Evolutionary conservation across 2,888 invertebrate species (phyloP), one percentile per base, ranked within the genome.

Genomic region (Nebria brevicollis): DNA sequence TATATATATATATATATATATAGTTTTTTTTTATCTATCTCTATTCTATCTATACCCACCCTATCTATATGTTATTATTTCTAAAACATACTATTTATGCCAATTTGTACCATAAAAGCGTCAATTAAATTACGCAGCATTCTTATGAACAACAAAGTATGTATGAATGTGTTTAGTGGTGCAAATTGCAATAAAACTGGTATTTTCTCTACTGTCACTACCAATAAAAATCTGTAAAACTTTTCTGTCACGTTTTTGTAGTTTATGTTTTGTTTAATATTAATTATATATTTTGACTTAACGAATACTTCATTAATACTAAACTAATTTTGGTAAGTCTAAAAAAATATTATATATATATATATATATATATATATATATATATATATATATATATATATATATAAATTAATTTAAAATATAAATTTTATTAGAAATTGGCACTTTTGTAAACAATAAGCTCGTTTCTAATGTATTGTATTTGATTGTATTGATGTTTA

Each of bases 181-280:
- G 13, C 54, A 54, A 54, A 54, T 54, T 8, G 54, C 54, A 8
- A 54, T 54, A 13, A 54, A 54, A 54, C 7, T 54, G 54, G 4
- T 54, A 54, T 54, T 54, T 54, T 54, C 54, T 54, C 54, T 54
- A 54, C 54, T 54, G 54, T 54, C 54, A 54, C 54, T 54, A 54
- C 54, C 54, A 54, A 54, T 54, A 54, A 54, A 54, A 54, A 54
- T 54, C 54, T 54, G 13, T 54, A 11, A 7, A 34, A 13, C 54
- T 54, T 13, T 54, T 54, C 54, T 54, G 54, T 13, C 54, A 54
- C 13, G 54, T 54, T 54, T 43, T 8, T 54, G 8, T 54, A 54
- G 54, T 11, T 54, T 54, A 2, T 54, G 8, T 54, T 54, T 54
- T 34, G 34, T 34, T 34, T 34, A 34, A 34, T 34, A 34, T 54